phyloP scores from a whole-genome alignment of 2,888 invertebrate genomes.

The Perizoma affinitatum region DNA sequence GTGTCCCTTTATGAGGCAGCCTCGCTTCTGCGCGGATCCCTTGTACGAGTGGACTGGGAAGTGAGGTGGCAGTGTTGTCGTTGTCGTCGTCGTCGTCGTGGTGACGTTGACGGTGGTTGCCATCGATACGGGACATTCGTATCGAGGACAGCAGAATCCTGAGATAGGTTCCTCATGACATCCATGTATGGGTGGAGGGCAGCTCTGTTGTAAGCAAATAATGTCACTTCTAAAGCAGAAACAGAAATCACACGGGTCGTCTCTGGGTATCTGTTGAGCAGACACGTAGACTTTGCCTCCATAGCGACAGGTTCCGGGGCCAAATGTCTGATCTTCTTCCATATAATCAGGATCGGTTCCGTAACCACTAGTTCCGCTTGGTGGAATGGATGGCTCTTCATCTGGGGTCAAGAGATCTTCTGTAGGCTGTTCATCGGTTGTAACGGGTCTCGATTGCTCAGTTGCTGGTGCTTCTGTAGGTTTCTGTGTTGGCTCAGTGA shows the following conservation, averaged over 20 bases:
- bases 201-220: slow-evolving; percentile 97
- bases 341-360: slow-evolving; percentile 87
- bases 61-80: slow-evolving; percentile 92
- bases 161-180: slow-evolving; percentile 96
- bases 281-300: slow-evolving; percentile 97
- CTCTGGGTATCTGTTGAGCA: slow-evolving; percentile 96
- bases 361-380: slow-evolving; percentile 72
- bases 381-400: slow-evolving; percentile 64
- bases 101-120: slow-evolving; percentile 91
- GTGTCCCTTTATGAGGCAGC: slow-evolving; percentile 93
- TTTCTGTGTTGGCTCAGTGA: slow-evolving; percentile 54
- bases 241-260: slow-evolving; percentile 98
- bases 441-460: slow-evolving; percentile 61
- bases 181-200: slow-evolving; percentile 96
- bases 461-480: slow-evolving; percentile 47
- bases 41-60: slow-evolving; percentile 91
- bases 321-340: slow-evolving; percentile 91
- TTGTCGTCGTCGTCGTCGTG: slow-evolving; percentile 94
- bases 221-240: slow-evolving; percentile 98
- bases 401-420: slow-evolving; percentile 65
- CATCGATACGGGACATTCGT: slow-evolving; percentile 96
- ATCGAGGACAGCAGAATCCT: slow-evolving; percentile 97
- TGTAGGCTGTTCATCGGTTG: slow-evolving; percentile 58
- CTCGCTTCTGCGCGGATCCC: slow-evolving; percentile 89
- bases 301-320: slow-evolving; percentile 95